Base-by-base conservation (phyloP, 2,888 invertebrate species). In the Hirtodrosophila duncani region DNA sequence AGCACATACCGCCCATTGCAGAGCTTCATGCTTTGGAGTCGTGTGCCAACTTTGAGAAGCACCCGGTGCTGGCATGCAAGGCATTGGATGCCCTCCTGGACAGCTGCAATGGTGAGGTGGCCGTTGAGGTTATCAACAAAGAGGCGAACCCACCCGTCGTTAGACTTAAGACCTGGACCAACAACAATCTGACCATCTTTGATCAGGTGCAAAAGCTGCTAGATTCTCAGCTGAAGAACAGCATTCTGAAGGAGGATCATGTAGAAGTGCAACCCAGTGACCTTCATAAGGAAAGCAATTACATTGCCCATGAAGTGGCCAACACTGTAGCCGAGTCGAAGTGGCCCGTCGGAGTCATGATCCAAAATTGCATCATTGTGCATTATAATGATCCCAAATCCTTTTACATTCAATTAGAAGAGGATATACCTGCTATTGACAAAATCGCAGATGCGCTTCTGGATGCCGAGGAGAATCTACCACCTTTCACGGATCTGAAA, bases 401-500 rank as follows among this genome's bases (percentile, higher is more conserved):
- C 62, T 94, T 94, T 82, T 94, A 93, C 87, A 88, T 94, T 4
- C 94, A 85, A 89, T 91, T 46, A 81, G 92, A 63, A 85, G 91
- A 78, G 36, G 83, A 86, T 67, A 70, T 80, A 7, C 51, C 70
- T 0, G 75, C 74, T 3, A 60, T 86, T n/a, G 83, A 85, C 49
- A 59, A 78, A 20, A 75, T 87, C 26, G 84, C 83, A 8, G 84
- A 87, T 27, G 67, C 70, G 18, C 57, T 86, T 30, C 68, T 81
- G 8, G 83, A 84, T 56, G 83, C 84, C 0, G 84, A 84, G 21
- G 64, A 63, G 2, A 63, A 80, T n/a, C 77, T 84, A 20, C 62
- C 69, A 13, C 37, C 57, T 5, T 80, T 84, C 2, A 51, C 31
- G 0, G 67, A 83, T 0, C 34, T 79, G 2, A 18, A 66, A 14